Evolutionary conservation across 2,797 vertebrate species (phyloP), one percentile per base, ranked within the genome.

Genomic region (Gephyroberyx darwinii): DNA sequence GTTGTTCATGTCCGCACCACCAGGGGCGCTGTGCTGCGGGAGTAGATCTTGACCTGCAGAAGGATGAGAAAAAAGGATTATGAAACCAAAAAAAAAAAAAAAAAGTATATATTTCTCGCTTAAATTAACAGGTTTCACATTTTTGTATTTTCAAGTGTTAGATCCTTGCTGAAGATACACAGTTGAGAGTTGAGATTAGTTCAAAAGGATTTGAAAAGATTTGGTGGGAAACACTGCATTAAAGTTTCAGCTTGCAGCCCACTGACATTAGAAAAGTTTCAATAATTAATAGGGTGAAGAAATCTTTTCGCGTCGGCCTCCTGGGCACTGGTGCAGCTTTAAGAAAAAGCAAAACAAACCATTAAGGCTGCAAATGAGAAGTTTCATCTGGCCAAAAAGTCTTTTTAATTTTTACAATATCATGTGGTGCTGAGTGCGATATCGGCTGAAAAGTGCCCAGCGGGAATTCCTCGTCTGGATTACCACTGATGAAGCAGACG

Each of bases 1-100:
- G 55, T 93, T 90, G 1, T 91, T 95, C 57, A 97, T 85, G 66
- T 96, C 96, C 30, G 83, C 82, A 31, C 85, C 84, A 61, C 88
- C 93, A 22, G 90, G 33, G 58, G 91, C 83, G 80, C 83, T 92
- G 69, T 95, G 95, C 64, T 93, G 93, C 0, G 94, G 90, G 69
- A 96, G 92, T 51, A 97, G 94, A 86, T 96, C 95, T 76, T 96
- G 96, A 81, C 96, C 96, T 97, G 71, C 35, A 64, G 31, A 58
- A 12, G 17, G 22, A 57, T 14, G 5, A 30, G 6, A 22, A 69
- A 52, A 74, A 7, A 41, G 8, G 2, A 19, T 10, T 37, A 3
- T 19, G n/a, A 59, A 19, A 17, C 0, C 5, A 20, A 10, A 50
- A 56, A 22, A n/a, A 2, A 61, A 41, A 4, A 35, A 47, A 55